Percentiles rank a stretch among this genome's conserved stretches.
Conservation (phyloP, 2,113 vertebrate species). For the Archocentrus centrarchus region DNA sequence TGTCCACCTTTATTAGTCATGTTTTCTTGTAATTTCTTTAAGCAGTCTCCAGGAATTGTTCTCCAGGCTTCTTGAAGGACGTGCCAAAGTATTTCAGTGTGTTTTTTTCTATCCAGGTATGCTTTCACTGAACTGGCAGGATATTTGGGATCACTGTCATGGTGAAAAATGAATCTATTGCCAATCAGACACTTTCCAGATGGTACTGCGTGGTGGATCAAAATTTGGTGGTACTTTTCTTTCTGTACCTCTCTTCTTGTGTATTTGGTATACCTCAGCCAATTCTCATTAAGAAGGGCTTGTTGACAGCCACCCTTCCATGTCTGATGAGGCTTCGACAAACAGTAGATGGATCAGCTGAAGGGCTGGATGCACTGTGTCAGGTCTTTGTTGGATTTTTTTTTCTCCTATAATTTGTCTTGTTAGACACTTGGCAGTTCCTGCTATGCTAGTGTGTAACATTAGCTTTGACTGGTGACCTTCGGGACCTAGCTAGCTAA, state of each 20-base stretch:
- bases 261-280: no score
- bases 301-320: no score
- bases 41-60: background rate
- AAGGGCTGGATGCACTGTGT: no score
- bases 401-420: no score
- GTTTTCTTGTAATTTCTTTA: no score
- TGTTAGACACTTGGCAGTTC: background rate
- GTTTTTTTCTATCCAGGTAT: background rate
- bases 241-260: no score
- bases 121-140: background rate
- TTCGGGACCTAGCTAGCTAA: no score
- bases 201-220: background rate
- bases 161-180: background rate
- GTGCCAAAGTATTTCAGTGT: background rate
- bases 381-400: no score
- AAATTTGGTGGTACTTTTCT: background rate
- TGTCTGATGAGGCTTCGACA: no score
- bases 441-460: background rate
- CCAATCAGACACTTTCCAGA: background rate
- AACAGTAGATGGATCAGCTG: no score
- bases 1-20: background rate
- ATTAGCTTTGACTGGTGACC: no score
- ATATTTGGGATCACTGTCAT: background rate
- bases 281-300: no score
- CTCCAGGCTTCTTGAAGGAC: background rate